Percentiles rank a stretch among this genome's conserved stretches.
Conservation (phyloP, 2,888 invertebrate species). For the Caenorhabditis panamensis region DNA sequence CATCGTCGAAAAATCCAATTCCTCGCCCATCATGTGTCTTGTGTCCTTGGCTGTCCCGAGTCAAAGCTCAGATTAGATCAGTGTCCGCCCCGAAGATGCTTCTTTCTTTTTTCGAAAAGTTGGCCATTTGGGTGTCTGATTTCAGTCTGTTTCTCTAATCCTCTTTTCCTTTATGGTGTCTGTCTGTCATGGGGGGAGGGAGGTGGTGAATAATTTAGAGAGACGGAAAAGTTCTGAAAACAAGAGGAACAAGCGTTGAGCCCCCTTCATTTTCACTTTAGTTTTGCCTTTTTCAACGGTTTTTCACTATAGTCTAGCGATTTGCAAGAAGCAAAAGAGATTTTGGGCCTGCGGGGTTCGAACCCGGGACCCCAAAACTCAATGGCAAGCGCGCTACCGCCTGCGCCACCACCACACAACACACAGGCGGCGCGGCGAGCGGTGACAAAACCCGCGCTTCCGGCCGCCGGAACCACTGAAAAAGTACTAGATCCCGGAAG, state of each 20-base stretch:
- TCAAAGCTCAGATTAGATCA: too few species aligned
- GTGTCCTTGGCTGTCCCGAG: too few species aligned
- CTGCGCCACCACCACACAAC: background rate
- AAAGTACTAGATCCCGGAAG: background rate
- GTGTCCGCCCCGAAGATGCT: too few species aligned
- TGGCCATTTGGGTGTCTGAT: constrained; percentile 29
- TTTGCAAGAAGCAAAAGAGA: background rate
- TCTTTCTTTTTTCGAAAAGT: background rate
- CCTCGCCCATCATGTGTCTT: background rate
- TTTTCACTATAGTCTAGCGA: background rate
- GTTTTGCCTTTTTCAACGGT: background rate
- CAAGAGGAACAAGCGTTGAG: background rate
- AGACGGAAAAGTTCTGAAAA: constrained; percentile 1
- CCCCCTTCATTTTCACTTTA: too few species aligned
- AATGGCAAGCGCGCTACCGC: background rate
- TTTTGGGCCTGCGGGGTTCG: background rate
- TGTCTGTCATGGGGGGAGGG: background rate
- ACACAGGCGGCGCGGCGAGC: too few species aligned
- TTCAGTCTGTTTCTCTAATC: constrained; percentile 17
- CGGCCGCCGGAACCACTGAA: background rate
- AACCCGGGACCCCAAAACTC: background rate
- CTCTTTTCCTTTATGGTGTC: background rate
- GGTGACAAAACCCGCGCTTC: too few species aligned
- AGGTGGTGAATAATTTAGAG: background rate
- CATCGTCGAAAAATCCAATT: too few species aligned